phyloP scores from a whole-genome alignment of 2,797 vertebrate genomes.

The Arctocebus calabarensis region DNA sequence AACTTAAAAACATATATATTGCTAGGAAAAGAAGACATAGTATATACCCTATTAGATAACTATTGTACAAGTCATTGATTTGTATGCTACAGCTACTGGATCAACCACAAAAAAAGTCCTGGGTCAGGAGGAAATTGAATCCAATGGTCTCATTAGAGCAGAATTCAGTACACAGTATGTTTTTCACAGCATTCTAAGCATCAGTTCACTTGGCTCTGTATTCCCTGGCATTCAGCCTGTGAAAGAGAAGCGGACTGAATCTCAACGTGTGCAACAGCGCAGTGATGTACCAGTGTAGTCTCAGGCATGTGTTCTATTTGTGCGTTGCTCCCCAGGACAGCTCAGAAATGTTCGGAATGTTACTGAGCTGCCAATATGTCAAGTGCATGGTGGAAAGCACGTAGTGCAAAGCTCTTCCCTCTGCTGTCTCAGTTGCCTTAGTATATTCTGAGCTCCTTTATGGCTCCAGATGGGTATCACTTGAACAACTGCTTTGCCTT shows the following conservation, averaged over 20 bases:
- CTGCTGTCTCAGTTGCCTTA: neutral
- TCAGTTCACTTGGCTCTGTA: neutral
- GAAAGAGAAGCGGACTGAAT: neutral
- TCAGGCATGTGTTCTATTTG: neutral
- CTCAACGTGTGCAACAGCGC: rapidly evolving
- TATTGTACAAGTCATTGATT: neutral
- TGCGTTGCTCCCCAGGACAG: neutral
- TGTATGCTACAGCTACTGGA: constrained; percentile 18
- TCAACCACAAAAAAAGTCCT: neutral
- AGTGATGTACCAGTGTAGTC: neutral
- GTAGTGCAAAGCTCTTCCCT: neutral
- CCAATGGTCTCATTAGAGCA: neutral
- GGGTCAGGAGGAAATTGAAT: constrained; percentile 1
- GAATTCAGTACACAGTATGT: neutral
- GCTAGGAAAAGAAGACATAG: constrained; percentile 29
- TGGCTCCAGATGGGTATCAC: neutral
- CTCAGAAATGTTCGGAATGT: constrained; percentile 36
- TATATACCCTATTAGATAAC: neutral
- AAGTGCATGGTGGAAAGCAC: neutral
- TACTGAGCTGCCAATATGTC: neutral
- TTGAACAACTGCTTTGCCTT: constrained; percentile 50
- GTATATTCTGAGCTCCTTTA: constrained; percentile 12
- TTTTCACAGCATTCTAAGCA: neutral
- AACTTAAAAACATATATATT: neutral
- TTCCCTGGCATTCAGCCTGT: neutral